Evolutionary conservation across 2,113 vertebrate species (phyloP), one percentile per base, ranked within the genome.

Genomic region (Cavia porcellus): DNA sequence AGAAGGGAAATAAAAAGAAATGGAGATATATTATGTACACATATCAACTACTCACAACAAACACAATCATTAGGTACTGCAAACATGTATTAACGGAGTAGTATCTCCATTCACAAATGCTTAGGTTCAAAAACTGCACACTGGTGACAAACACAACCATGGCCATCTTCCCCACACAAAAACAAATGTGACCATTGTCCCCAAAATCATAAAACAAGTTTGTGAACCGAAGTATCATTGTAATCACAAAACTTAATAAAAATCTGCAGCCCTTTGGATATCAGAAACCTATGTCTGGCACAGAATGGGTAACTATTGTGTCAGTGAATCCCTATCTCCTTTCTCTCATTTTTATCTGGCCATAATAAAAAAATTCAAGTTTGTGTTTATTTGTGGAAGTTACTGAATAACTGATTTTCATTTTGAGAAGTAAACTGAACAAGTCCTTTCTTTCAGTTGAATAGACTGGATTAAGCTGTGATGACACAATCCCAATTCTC

Each of bases 371-470:
- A 96, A 89, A 86, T 68, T 66, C 35, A 80, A 86, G 55, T 84
- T 93, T 93, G 57, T 87, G 75, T 61, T 86, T 74, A 72, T 86
- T 91, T 96, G 93, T 75, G 38, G 57, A 89, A 52, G 74, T 86
- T 89, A 82, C 4, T 89, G n/a, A 95, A 88, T 57, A 96, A 90
- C 30, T 50, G 28, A 66, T 83, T 95, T 88, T 59, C 59, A 90
- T 17, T 79, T 86, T 92, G 62, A 55, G 83, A 96, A 59, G 32
- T 32, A 74, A 97, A n/a, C 5, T 72, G 50, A 92, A 90, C 32
- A 89, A 91, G 74, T 96, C 55, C 17, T 96, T 96, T 93, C 35
- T 96, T 24, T 92, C 62, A 57, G 2, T 95, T 59, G 66, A 55
- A 81, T 38, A 92, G 66, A 84, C 32, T 79, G 57, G n/a, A 47